Percentiles rank a stretch among this genome's conserved stretches.
phyloP scores from a whole-genome alignment of 1,140 invertebrate species.

The Drosophila kepulauana region DNA sequence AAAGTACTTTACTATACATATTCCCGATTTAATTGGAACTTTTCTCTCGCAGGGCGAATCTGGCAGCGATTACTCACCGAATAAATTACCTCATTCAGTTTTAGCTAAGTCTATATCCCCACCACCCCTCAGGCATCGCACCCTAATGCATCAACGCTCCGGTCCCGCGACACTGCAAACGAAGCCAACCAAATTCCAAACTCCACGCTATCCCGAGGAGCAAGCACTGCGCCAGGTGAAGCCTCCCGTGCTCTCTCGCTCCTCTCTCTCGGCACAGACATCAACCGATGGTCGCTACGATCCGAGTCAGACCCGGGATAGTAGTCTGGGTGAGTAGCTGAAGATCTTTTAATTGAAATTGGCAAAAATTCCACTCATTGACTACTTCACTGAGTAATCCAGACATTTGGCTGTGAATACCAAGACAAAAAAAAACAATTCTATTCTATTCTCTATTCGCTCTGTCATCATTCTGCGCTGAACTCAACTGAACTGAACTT shows the following conservation, averaged over 20 bases:
- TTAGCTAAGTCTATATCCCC: constrained; percentile 85
- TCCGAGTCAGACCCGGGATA: constrained; percentile 74
- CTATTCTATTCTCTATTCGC: constrained; percentile 50
- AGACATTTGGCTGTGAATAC: constrained; percentile 57
- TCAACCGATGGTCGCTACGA: constrained; percentile 66
- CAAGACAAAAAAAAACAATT: constrained; percentile 42
- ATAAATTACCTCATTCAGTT: constrained; percentile 85
- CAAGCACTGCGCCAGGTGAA: constrained; percentile 79
- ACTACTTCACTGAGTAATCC: constrained; percentile 52
- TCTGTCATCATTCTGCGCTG: constrained; percentile 35
- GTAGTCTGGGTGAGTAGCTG: constrained; percentile 77
- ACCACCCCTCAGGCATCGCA: constrained; percentile 84
- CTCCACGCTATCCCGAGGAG: constrained; percentile 83
- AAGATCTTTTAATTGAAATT: not conserved
- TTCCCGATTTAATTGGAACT: not conserved
- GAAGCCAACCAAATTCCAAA: constrained; percentile 83
- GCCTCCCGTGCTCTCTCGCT: constrained; percentile 62
- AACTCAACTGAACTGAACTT: constrained; percentile 4
- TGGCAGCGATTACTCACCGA: constrained; percentile 85
- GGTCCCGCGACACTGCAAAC: constrained; percentile 80
- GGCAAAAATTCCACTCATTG: constrained; percentile 14
- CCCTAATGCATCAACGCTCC: constrained; percentile 83
- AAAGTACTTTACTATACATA: not conserved
- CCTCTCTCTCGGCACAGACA: constrained; percentile 40
- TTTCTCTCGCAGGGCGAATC: constrained; percentile 75